Conservation (phyloP, 2,797 vertebrate species). For the Macropus fuliginosus region DNA sequence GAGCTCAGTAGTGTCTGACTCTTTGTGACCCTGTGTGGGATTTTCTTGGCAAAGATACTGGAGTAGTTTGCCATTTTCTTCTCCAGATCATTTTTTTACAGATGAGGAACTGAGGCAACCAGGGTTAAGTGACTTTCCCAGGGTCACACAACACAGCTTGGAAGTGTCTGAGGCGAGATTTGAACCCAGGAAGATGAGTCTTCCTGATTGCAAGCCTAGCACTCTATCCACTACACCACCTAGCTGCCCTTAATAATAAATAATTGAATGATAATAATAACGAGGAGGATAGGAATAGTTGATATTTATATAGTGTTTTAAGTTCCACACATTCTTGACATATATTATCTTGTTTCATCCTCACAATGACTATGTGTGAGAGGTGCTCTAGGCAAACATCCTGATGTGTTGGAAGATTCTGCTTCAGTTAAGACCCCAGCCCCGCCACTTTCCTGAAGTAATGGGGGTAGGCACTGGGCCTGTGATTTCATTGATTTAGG, state of each 20-base stretch:
- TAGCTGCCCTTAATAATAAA: not conserved
- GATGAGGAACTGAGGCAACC: not conserved
- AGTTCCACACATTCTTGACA: not conserved
- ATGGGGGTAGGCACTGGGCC: not conserved
- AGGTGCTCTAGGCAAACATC: not conserved
- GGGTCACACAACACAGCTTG: not conserved
- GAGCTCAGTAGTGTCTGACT: not conserved
- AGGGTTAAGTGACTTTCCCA: not conserved
- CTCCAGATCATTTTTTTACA: not conserved
- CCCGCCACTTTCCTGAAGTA: not conserved
- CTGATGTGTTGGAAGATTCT: not conserved
- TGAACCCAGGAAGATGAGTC: not conserved
- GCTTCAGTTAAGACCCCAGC: not conserved
- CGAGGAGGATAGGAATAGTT: not conserved
- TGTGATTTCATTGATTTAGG: not conserved
- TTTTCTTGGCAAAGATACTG: not conserved
- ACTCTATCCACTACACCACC: not conserved
- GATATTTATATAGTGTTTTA: not conserved
- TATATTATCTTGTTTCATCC: not conserved
- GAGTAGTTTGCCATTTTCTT: not conserved
- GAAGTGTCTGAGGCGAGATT: not conserved
- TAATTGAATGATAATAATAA: not conserved
- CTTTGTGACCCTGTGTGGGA: not conserved
- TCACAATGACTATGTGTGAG: not conserved
- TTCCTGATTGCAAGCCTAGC: not conserved